Conservation (phyloP, 1,140 invertebrate genomes). For the Mizuhopecten yessoensis region DNA sequence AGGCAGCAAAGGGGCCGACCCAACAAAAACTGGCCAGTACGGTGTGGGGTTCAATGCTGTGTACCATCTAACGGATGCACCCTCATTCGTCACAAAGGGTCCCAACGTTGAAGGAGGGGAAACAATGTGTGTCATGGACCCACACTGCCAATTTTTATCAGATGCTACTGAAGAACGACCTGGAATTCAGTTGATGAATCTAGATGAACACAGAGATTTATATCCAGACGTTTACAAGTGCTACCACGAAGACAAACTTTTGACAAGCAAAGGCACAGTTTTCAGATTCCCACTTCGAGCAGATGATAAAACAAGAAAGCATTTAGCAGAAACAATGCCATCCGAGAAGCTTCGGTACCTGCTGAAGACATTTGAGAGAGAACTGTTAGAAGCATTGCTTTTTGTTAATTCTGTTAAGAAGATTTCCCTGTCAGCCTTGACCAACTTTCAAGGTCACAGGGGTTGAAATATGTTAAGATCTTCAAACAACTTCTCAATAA, state of each 20-base stretch:
- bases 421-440: conserved; percentile 67
- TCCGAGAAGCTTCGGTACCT: conserved; percentile 60
- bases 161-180: conserved; percentile 66
- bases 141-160: conserved; percentile 75
- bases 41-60: too few relatives aligned
- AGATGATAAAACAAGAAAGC: conserved; percentile 64
- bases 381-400: conserved; percentile 70
- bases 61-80: too few relatives aligned
- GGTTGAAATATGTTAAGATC: too few relatives aligned
- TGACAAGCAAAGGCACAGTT: conserved; percentile 67
- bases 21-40: too few relatives aligned
- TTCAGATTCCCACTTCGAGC: conserved; percentile 75
- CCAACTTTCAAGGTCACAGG: too few relatives aligned
- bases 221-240: conserved; percentile 72
- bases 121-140: too few relatives aligned
- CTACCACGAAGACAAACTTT: conserved; percentile 66
- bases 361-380: conserved; percentile 68
- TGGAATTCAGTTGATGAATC: conserved; percentile 68
- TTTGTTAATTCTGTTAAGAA: conserved; percentile 75
- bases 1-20: conserved; percentile 75
- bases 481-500: too few relatives aligned
- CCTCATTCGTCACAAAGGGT: conserved; percentile 76
- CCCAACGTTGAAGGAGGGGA: conserved; percentile 61
- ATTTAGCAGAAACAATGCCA: conserved; percentile 63
- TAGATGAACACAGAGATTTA: conserved; percentile 56